Evolutionary conservation across 2,797 vertebrate genomes (phyloP).

Genomic region (Moxostoma hubbsi): DNA sequence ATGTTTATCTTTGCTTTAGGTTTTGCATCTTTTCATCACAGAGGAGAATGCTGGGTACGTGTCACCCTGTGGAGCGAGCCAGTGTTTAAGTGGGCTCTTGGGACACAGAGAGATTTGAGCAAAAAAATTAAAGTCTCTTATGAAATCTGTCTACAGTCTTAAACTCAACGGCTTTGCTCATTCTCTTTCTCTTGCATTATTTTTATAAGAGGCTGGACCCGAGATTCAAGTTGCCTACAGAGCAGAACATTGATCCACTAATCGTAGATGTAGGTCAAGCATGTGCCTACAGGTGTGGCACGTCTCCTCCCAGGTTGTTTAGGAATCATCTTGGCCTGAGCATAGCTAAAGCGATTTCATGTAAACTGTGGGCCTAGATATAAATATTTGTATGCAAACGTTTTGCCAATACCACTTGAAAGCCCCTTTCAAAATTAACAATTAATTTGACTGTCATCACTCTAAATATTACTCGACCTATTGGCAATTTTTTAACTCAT

Average conservation of each 20-base stretch:
- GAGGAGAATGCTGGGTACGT: slow-evolving; percentile 63
- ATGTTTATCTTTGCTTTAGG: slow-evolving; percentile 66
- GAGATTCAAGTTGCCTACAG: neutral
- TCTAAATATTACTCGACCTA: slow-evolving; percentile 26
- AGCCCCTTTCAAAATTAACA: slow-evolving; percentile 6
- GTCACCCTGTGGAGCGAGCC: slow-evolving; percentile 66
- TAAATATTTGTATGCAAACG: neutral
- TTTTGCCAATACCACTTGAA: slow-evolving; percentile 3
- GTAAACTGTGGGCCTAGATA: too few relatives aligned
- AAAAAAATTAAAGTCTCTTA: slow-evolving; percentile 66
- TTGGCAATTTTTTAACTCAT: slow-evolving; percentile 38
- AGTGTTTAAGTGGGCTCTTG: slow-evolving; percentile 68
- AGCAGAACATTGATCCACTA: neutral
- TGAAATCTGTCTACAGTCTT: slow-evolving; percentile 57
- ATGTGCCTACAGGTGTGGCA: neutral
- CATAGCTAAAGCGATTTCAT: too few relatives aligned
- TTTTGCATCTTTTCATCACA: slow-evolving; percentile 70
- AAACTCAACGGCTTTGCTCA: slow-evolving; percentile 63
- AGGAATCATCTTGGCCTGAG: neutral
- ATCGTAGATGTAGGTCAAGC: neutral
- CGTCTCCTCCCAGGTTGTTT: neutral
- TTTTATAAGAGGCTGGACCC: slow-evolving; percentile 58
- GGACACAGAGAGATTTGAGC: slow-evolving; percentile 60
- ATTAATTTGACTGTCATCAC: slow-evolving; percentile 9
- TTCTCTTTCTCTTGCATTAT: slow-evolving; percentile 14